Evolutionary conservation across 2,113 vertebrate species (phyloP).

Genomic region (Hippocampus abdominalis): DNA sequence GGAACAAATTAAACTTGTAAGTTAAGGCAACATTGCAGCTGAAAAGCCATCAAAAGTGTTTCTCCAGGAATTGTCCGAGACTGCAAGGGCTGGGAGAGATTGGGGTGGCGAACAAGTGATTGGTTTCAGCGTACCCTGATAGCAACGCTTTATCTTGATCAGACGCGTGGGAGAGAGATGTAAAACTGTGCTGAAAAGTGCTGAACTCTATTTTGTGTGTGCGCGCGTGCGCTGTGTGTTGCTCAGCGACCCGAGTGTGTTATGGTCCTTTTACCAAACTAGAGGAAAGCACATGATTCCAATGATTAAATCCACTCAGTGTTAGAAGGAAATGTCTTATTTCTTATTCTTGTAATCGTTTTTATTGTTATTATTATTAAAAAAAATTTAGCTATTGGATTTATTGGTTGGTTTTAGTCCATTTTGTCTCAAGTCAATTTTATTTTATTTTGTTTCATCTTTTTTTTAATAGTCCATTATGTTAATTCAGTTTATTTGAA

Average conservation of each 20-base stretch:
- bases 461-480: too few relatives aligned
- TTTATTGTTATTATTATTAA: too few relatives aligned
- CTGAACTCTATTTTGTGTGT: constrained; percentile 6
- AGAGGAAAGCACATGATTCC: too few relatives aligned
- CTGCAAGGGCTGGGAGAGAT: constrained; percentile 14
- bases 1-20: background rate
- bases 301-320: too few relatives aligned
- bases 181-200: background rate
- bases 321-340: too few relatives aligned
- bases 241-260: constrained; percentile 5
- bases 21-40: background rate
- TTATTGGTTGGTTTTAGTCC: too few relatives aligned
- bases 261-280: too few relatives aligned
- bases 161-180: constrained; percentile 25
- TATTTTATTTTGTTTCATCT: too few relatives aligned
- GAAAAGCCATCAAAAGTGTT: background rate
- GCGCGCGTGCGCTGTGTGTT: background rate
- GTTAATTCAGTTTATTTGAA: too few relatives aligned
- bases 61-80: background rate
- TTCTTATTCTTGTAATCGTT: too few relatives aligned
- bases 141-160: constrained; percentile 40
- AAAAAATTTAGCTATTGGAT: too few relatives aligned
- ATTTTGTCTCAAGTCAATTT: too few relatives aligned
- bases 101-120: constrained; percentile 34
- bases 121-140: constrained; percentile 39